phyloP scores from a whole-genome alignment of 2,797 vertebrate genomes.

The Gymnocypris eckloni region DNA sequence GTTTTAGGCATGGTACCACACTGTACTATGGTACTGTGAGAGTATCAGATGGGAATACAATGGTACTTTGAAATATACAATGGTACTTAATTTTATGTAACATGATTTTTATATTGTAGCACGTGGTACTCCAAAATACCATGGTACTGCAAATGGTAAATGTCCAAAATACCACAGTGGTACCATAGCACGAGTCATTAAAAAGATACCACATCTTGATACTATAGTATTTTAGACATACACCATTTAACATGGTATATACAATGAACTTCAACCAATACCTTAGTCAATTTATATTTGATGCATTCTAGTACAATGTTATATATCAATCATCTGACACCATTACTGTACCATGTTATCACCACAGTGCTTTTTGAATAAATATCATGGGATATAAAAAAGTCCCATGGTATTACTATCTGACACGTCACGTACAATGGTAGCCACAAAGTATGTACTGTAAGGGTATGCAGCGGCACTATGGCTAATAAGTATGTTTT shows the following conservation, averaged over 20 bases:
- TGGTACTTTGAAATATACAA: too few relatives aligned
- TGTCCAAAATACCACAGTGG: too few relatives aligned
- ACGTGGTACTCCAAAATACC: too few relatives aligned
- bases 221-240: not conserved
- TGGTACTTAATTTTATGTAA: too few relatives aligned
- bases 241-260: too few relatives aligned
- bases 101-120: too few relatives aligned
- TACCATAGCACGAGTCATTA: too few relatives aligned
- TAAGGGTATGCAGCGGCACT: not conserved
- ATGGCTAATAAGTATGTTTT: conserved; percentile 21
- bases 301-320: not conserved
- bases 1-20: too few relatives aligned
- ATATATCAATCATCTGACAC: not conserved
- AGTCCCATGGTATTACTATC: not conserved
- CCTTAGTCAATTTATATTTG: not conserved
- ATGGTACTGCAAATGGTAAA: too few relatives aligned
- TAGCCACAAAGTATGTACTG: not conserved
- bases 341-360: not conserved
- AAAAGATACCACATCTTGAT: not conserved
- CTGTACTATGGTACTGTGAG: too few relatives aligned
- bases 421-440: not conserved
- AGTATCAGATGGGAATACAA: too few relatives aligned
- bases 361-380: not conserved
- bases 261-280: not conserved
- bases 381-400: not conserved